Evolutionary conservation across 2,888 invertebrate genomes (phyloP).

Genomic region (Agonum fuliginosum): DNA sequence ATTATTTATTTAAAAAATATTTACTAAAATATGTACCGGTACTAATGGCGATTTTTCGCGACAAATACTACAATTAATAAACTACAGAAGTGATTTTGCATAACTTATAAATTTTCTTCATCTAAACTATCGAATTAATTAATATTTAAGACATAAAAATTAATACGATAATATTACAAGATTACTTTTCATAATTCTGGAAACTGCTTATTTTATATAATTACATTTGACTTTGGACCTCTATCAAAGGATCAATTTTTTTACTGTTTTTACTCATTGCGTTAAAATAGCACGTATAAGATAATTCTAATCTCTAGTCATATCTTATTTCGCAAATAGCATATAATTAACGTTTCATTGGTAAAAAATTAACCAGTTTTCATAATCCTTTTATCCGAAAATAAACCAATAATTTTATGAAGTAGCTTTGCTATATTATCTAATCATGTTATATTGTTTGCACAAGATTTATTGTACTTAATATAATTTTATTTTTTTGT

Average conservation of each 20-base stretch:
- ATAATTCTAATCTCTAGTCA: constrained; percentile 1
- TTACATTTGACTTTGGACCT: constrained; percentile 17
- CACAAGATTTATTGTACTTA: too few species aligned
- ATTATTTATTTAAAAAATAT: constrained; percentile 1
- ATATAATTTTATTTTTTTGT: too few species aligned
- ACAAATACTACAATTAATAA: too few species aligned
- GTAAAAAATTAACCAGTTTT: not conserved
- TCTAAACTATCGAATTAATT: not conserved
- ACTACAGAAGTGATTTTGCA: not conserved
- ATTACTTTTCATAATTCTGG: not conserved
- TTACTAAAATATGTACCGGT: not conserved
- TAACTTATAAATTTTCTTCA: not conserved
- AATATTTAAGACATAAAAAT: not conserved
- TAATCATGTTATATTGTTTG: too few species aligned
- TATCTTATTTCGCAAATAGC: not conserved
- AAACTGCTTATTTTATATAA: constrained; percentile 8
- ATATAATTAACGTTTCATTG: not conserved
- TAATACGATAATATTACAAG: not conserved
- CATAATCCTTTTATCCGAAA: too few species aligned
- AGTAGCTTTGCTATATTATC: too few species aligned
- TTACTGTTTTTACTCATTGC: not conserved
- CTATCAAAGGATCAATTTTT: constrained; percentile 16
- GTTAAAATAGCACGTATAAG: not conserved
- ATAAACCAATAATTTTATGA: too few species aligned
- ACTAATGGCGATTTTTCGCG: too few species aligned